Base-by-base conservation (phyloP, 2,113 vertebrate genomes). In the Talpa occidentalis region DNA sequence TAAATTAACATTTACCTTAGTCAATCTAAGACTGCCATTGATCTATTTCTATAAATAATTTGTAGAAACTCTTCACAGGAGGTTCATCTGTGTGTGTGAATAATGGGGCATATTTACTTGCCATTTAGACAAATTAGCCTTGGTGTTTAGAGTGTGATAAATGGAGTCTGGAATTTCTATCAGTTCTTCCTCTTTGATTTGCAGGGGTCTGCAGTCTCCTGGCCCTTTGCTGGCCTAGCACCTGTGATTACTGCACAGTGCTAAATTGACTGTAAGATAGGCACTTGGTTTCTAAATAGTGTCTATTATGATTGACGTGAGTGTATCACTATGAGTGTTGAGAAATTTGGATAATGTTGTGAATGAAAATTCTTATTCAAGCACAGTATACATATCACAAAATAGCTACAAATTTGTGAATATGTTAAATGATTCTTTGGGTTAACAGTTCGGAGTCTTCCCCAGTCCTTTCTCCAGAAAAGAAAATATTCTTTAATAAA, bases 1-100 rank as follows among this genome's bases (percentile, higher is more conserved):
- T 66, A 6, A 5, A 59, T 91, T 88, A 92, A 82, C n/a, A 86
- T 79, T 85, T 82, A 56, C 30, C 60, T 94, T 77, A 80, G 21
- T 78, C 35, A 89, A 74, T 32, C 19, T 44, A 80, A 91, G 17
- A 47, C 54, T 70, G 0, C 26, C 44, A 26, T 66, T 82, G 28
- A 72, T 90, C 26, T 80, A 40, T 78, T 92, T 85, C 37, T 88
- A 59, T 73, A 70, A 83, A 80, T 84, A 70, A 82, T 54, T 54
- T 90, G 24, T 54, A 85, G 32, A 52, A 93, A 83, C 5, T 54
- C 22, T 62, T 86, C 54, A 81, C 37, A 62, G 32, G 49, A 84
- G 24, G 9, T 59, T 74, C 35, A 49, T 21, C 17, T 62, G 44
- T 56, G 30, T 88, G 22, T 89, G 40, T 76, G 49, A 88, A 54